Evolutionary conservation across 1,140 invertebrate genomes (phyloP).

Genomic region (Megalopta genalis): DNA sequence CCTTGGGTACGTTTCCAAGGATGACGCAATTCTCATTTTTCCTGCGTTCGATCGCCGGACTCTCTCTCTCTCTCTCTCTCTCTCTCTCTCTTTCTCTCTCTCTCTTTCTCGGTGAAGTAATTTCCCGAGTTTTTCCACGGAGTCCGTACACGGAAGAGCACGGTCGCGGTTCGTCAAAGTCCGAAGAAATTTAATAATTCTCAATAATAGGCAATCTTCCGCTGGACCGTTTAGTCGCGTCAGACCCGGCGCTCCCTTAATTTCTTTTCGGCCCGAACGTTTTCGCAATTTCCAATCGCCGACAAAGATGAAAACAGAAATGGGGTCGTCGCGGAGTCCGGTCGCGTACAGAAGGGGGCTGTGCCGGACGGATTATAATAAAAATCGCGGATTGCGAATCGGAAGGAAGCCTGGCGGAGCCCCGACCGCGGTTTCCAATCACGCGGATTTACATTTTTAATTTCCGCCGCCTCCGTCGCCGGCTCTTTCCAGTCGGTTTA

Average conservation of each 20-base stretch:
- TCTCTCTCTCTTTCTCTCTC: too few species aligned
- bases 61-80: too few species aligned
- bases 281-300: background rate
- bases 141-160: too few species aligned
- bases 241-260: background rate
- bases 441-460: conserved; percentile 74
- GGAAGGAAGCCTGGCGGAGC: background rate
- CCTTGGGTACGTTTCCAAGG: too few species aligned
- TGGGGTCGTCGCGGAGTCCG: conserved; percentile 5
- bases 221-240: too few species aligned
- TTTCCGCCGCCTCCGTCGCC: conserved; percentile 61
- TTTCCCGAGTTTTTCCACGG: too few species aligned
- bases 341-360: conserved; percentile 28
- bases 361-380: conserved; percentile 53
- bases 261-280: background rate
- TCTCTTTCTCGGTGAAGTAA: too few species aligned
- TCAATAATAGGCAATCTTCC: too few species aligned
- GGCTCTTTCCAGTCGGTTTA: conserved; percentile 61
- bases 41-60: too few species aligned
- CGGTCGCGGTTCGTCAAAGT: too few species aligned
- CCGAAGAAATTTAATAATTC: too few species aligned
- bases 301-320: background rate
- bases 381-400: conserved; percentile 50
- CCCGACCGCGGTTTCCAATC: conserved; percentile 63
- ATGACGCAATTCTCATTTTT: too few species aligned